Base-by-base conservation (phyloP, 2,113 vertebrate species). In the Ceratotherium simum region DNA sequence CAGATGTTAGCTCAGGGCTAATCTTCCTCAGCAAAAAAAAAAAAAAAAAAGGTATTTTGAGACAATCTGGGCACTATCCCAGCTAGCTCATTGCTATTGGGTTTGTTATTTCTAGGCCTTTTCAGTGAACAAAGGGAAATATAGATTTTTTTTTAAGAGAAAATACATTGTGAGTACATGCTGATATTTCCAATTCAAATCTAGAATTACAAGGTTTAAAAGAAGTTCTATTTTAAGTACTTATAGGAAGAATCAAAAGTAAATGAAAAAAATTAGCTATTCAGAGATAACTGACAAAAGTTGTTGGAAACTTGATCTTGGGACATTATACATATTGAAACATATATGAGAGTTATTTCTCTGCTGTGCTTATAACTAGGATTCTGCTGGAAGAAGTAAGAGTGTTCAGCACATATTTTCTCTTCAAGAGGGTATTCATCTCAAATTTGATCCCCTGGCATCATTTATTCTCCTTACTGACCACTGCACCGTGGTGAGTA, bases 391-490 rank as follows among this genome's bases (percentile, higher is more conserved):
- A 91, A 99, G 99, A 96, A 99, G 91, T 69, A 98, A 97, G 25
- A 98, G 96, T 8, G 98, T 9, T 80, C 97, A 99, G 78, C 99
- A 99, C 91, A 92, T 98, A 96, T 99, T 99, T 97, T 99, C 99
- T 93, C 96, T 99, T 97, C 99, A 99, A 97, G 99, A 99, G 56
- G 98, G 98, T 23, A 97, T 99, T 46, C 99, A 98, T 42, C 99
- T 99, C 51, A 99, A 97, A 98, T 99, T 99, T 70, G 98, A 98
- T 56, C 99, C 99, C 23, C 95, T 98, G 54, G 98, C 99, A 95
- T 99, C 99, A 96, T 98, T 99, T 98, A 99, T 99, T 98, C 99
- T 99, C 86, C 99, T 99, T 94, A 99, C 98, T 58, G 99, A 99
- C 97, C 99, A 99, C 97, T 99, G 99, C 95, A 98, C 99, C 85